A percentile compares a stretch with the other conserved stretches of the same genome.
Conservation (phyloP, 1,140 invertebrate species). For the Megathymus violae region DNA sequence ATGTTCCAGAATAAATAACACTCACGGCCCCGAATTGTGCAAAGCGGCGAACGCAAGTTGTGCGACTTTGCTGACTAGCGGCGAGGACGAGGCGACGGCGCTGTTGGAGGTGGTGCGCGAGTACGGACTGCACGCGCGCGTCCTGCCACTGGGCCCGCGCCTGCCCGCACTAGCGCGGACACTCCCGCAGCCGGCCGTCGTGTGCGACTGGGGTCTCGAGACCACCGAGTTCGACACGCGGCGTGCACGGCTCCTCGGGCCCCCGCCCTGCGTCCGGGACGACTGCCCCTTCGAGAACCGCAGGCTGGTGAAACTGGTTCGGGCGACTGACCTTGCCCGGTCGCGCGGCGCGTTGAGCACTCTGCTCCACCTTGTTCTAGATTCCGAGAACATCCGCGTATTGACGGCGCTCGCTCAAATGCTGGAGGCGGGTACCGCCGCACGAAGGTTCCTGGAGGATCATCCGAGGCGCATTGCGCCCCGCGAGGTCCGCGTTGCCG, state of each 20-base stretch:
- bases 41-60: slow-evolving; percentile 34
- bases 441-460: slow-evolving; percentile 32
- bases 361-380: slow-evolving; percentile 39
- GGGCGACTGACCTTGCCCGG: slow-evolving; percentile 43
- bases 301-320: slow-evolving; percentile 53
- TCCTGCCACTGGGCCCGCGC: too few species aligned
- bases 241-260: slow-evolving; percentile 38
- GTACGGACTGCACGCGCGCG: slow-evolving; percentile 30
- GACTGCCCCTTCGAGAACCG: slow-evolving; percentile 59
- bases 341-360: slow-evolving; percentile 43
- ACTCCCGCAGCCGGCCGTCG: slow-evolving; percentile 12
- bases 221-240: slow-evolving; percentile 15
- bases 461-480: slow-evolving; percentile 37
- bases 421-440: slow-evolving; percentile 34
- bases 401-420: slow-evolving; percentile 33
- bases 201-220: slow-evolving; percentile 52
- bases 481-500: slow-evolving; percentile 49
- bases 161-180: slow-evolving; percentile 27
- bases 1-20: slow-evolving; percentile 12
- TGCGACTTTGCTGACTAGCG: slow-evolving; percentile 52
- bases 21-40: slow-evolving; percentile 43
- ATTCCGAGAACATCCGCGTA: slow-evolving; percentile 35
- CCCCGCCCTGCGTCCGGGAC: slow-evolving; percentile 50
- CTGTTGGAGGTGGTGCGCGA: slow-evolving; percentile 30
- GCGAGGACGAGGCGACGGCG: slow-evolving; percentile 45